Base-by-base conservation (phyloP, 2,888 invertebrate genomes). In the Furcula furcula region DNA sequence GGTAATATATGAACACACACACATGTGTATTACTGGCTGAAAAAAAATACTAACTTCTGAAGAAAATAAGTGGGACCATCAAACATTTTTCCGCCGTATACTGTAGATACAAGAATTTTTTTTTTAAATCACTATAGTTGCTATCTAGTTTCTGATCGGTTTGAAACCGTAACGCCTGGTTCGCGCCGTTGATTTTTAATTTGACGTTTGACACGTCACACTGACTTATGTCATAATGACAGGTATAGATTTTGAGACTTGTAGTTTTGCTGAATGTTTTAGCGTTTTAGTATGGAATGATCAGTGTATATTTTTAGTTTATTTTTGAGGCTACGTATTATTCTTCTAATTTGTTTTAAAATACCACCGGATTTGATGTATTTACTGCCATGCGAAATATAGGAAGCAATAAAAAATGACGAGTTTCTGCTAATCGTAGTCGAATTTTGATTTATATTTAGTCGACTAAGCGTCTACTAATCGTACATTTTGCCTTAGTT, bases 311-410 rank as follows among this genome's bases (percentile, higher is more conserved):
- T 47, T 59, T n/a, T 55, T 54, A 53, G 53, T 37, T 46, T 50
- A 31, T 55, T 58, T 57, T 69, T 58, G 72, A 70, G 71, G 70
- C 71, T 69, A 69, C 49, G 40, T 55, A 53, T 46, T 58, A 36
- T 38, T 51, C 51, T 40, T 43, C 44, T 31, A 46, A 46, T 41
- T 41, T 47, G 32, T 35, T 51, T 43, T 29, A 43, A 41, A 40
- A 25, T 52, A 55, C 55, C 60, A 61, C 61, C 64, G 51, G 47
- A 37, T 55, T 30, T 29, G 37, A 46, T 40, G 33, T 32, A 25
- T 48, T 39, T 49, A 64, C 63, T 61, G 64, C 60, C 56, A 51
- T 54, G 56, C 23, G 20, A 34, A 38, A 34, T 46, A 49, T 42
- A 55, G n/a, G 46, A 44, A 47, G 42, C 36, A 31, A 45, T 50